Conservation (phyloP, 2,113 vertebrate species). For the Poeciliopsis prolifica region DNA sequence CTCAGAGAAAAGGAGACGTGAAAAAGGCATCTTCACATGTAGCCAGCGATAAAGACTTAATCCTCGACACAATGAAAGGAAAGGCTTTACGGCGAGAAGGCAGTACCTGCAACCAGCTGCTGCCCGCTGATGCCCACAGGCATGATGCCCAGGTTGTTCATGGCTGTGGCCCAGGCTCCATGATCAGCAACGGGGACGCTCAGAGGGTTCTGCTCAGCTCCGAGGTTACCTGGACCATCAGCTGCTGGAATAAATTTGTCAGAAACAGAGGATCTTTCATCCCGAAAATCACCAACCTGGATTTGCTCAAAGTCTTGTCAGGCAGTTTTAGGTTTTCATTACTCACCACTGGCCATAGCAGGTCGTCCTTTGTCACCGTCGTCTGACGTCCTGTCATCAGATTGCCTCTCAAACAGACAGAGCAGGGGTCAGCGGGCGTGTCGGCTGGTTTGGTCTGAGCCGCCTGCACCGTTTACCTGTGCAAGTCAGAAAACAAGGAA, state of each 20-base stretch:
- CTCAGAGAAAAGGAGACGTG: too few species aligned
- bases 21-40: too few species aligned
- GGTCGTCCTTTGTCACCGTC: conserved; percentile 68
- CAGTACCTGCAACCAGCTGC: conserved; percentile 90
- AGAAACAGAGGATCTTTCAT: background rate
- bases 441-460: conserved; percentile 45
- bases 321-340: background rate
- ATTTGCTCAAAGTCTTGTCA: background rate
- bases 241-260: conserved; percentile 75
- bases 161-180: conserved; percentile 91
- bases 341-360: conserved; percentile 90
- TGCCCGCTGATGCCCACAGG: conserved; percentile 90
- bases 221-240: conserved; percentile 87
- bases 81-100: background rate
- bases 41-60: too few species aligned
- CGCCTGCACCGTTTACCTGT: conserved; percentile 58
- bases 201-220: conserved; percentile 87
- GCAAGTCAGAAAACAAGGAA: background rate
- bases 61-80: too few species aligned
- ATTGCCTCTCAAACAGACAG: conserved; percentile 59
- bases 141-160: conserved; percentile 94
- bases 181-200: conserved; percentile 88
- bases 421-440: conserved; percentile 42
- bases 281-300: background rate
- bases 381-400: conserved; percentile 58